Evolutionary conservation across 2,797 vertebrate genomes (phyloP).

Genomic region (Hephaestus fuliginosus): DNA sequence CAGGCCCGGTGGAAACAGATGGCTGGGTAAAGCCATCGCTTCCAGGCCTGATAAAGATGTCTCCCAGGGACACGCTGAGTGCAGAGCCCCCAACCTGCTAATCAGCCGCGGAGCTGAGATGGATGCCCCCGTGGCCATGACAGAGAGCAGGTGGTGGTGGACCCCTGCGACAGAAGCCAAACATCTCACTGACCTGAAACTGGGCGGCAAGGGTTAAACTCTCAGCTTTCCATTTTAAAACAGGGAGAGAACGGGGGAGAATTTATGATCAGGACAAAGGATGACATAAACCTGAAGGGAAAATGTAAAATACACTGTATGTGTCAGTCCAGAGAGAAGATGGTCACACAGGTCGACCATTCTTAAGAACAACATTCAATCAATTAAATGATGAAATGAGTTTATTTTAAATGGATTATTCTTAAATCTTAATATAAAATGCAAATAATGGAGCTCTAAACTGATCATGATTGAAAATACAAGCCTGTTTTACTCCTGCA

Average conservation of each 20-base stretch:
- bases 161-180: slow-evolving; percentile 47
- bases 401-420: neutral
- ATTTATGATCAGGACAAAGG: slow-evolving; percentile 6
- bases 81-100: slow-evolving; percentile 62
- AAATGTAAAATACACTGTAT: neutral
- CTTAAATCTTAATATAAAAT: neutral
- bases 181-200: slow-evolving; percentile 50
- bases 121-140: slow-evolving; percentile 63
- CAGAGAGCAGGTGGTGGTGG: slow-evolving; percentile 77
- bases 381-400: neutral
- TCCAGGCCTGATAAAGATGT: slow-evolving; percentile 79
- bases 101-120: slow-evolving; percentile 69
- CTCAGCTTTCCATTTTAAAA: slow-evolving; percentile 15
- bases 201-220: slow-evolving; percentile 28
- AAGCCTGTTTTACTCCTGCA: neutral
- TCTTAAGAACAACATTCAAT: neutral
- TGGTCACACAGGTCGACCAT: too few species aligned
- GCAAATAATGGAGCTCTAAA: neutral
- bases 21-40: slow-evolving; percentile 67
- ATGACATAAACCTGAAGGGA: neutral
- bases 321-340: neutral
- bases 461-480: neutral
- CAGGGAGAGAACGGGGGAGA: neutral
- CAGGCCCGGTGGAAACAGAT: slow-evolving; percentile 69
- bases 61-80: slow-evolving; percentile 67